Percentiles rank a stretch among this genome's conserved stretches.
These are phyloP conservation scores for Graptemys geographica DNA, from an alignment of 2,797 vertebrate species.

Conservation along the genomic window DNA sequence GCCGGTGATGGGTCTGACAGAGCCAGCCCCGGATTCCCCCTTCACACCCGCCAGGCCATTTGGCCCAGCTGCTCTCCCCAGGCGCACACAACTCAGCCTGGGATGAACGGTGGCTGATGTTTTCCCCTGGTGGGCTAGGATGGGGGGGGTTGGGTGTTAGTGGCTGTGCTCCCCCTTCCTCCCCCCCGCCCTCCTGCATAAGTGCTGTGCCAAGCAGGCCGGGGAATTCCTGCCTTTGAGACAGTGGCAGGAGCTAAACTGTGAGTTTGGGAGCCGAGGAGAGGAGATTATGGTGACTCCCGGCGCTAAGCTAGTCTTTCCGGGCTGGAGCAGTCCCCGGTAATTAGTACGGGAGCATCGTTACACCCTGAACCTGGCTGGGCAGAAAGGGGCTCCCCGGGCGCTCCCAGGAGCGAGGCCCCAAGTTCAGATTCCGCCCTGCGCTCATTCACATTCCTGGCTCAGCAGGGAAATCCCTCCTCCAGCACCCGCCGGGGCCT, in stretches of 20 bases:
- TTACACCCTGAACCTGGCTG: neutral
- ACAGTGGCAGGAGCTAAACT: neutral
- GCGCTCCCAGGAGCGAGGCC: neutral
- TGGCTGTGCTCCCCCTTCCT: neutral
- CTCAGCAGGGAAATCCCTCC: neutral
- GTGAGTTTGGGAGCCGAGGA: neutral
- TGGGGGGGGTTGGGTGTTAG: too few species aligned
- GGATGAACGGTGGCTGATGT: neutral
- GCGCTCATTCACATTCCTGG: neutral
- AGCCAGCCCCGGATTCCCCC: neutral
- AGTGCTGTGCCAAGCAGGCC: neutral
- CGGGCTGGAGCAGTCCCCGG: neutral
- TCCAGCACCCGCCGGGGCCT: neutral
- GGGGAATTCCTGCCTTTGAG: constrained; percentile 4
- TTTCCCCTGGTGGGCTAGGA: neutral
- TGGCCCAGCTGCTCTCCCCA: neutral
- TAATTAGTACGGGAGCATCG: neutral
- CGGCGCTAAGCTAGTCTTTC: neutral
- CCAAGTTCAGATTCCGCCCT: neutral
- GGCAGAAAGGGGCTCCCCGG: neutral
- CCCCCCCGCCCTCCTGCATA: neutral
- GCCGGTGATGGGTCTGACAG: neutral
- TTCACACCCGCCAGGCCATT: neutral
- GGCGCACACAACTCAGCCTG: neutral
- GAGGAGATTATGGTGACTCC: neutral